Conservation (phyloP, 2,888 invertebrate genomes). For the Phlogophora meticulosa region DNA sequence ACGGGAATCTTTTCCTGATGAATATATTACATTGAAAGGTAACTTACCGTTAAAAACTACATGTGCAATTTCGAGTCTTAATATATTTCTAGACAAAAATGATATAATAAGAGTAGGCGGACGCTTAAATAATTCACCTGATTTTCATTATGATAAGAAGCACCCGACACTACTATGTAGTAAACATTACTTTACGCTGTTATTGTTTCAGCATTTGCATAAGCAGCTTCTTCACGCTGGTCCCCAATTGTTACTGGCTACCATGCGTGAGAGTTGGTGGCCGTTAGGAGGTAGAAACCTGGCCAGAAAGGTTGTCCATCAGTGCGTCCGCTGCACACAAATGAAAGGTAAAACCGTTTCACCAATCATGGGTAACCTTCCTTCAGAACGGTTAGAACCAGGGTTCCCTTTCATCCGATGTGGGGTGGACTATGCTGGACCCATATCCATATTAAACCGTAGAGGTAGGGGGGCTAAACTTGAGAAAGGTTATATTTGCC, state of each 20-base stretch:
- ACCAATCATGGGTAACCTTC: background rate
- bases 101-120: slow-evolving; percentile 3
- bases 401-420: slow-evolving; percentile 4
- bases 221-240: background rate
- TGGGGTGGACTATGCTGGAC: slow-evolving; percentile 9
- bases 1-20: too few relatives aligned
- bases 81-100: background rate
- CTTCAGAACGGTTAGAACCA: background rate
- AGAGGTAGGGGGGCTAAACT: slow-evolving; percentile 1
- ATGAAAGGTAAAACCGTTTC: background rate
- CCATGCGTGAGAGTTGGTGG: slow-evolving; percentile 10
- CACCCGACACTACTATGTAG: background rate
- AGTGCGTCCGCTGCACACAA: slow-evolving; percentile 2
- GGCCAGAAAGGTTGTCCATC: background rate
- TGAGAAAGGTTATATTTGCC: background rate
- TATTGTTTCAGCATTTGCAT: background rate
- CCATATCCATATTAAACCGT: background rate
- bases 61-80: too few relatives aligned
- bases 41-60: too few relatives aligned
- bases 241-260: background rate
- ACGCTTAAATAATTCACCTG: background rate
- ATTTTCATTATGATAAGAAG: slow-evolving; percentile 1
- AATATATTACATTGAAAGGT: too few relatives aligned
- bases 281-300: slow-evolving; percentile 4
- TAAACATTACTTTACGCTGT: background rate